phyloP scores from a whole-genome alignment of 2,888 invertebrate species.

The Chydorus sphaericus region DNA sequence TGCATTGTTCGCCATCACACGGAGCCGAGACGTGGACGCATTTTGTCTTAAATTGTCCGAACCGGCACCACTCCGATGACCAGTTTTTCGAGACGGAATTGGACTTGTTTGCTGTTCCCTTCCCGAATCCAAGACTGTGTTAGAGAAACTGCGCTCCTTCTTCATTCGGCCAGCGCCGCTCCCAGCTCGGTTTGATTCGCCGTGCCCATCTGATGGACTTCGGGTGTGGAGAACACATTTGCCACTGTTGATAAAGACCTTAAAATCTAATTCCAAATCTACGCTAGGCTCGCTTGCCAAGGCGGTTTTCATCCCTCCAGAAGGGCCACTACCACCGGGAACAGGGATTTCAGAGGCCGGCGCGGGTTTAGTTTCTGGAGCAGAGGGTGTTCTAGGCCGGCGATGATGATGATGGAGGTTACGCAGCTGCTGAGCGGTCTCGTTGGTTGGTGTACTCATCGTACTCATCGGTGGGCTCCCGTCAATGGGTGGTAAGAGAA shows the following conservation, averaged over 20 bases:
- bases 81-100: slow-evolving; percentile 12
- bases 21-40: slow-evolving; percentile 15
- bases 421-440: not conserved
- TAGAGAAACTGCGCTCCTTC: slow-evolving; percentile 54
- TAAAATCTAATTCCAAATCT: slow-evolving; percentile 89
- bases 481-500: slow-evolving; percentile 4
- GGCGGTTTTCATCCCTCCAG: slow-evolving; percentile 24
- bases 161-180: slow-evolving; percentile 45
- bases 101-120: slow-evolving; percentile 20
- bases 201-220: too few relatives aligned
- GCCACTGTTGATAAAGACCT: slow-evolving; percentile 89
- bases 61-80: too few relatives aligned
- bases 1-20: slow-evolving; percentile 13
- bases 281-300: slow-evolving; percentile 86
- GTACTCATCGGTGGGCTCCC: slow-evolving; percentile 7
- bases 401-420: too few relatives aligned
- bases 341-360: not conserved
- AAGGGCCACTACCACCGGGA: not conserved
- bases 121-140: slow-evolving; percentile 40
- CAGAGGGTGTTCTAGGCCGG: not conserved
- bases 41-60: slow-evolving; percentile 12
- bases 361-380: not conserved
- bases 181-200: slow-evolving; percentile 30
- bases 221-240: slow-evolving; percentile 93
- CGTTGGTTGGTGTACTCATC: not conserved